Conservation (phyloP, 2,113 vertebrate genomes). For the Phoenicopterus ruber region DNA sequence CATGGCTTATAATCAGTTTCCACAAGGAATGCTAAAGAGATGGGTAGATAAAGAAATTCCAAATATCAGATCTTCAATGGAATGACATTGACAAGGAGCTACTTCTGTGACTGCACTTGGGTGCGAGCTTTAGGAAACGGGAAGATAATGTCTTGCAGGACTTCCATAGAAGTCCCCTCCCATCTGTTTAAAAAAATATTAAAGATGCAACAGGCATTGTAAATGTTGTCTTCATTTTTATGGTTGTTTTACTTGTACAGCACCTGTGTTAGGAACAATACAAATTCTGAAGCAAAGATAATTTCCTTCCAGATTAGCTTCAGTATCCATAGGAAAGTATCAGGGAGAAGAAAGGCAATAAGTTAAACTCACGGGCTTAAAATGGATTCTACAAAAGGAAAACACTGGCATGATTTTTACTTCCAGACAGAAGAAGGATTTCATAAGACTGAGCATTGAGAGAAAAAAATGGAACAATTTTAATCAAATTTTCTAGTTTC, state of each 20-base stretch:
- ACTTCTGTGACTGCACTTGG: background rate
- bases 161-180: background rate
- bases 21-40: background rate
- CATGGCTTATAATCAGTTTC: background rate
- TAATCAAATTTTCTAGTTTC: background rate
- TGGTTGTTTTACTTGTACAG: background rate
- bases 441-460: background rate
- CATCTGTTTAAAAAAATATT: background rate
- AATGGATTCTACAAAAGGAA: background rate
- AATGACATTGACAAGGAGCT: background rate
- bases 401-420: background rate
- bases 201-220: background rate
- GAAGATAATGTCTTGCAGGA: background rate
- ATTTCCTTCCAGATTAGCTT: background rate
- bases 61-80: background rate
- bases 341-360: background rate
- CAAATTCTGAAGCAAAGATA: background rate
- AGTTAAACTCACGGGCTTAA: background rate
- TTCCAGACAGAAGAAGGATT: background rate
- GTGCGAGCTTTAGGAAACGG: background rate
- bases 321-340: background rate
- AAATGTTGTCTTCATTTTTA: background rate
- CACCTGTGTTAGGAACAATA: background rate
- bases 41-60: background rate
- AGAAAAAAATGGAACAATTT: background rate